These are phyloP conservation scores for Apamea anceps DNA, from an alignment of 2,888 invertebrate species.

Conservation along the genomic window DNA sequence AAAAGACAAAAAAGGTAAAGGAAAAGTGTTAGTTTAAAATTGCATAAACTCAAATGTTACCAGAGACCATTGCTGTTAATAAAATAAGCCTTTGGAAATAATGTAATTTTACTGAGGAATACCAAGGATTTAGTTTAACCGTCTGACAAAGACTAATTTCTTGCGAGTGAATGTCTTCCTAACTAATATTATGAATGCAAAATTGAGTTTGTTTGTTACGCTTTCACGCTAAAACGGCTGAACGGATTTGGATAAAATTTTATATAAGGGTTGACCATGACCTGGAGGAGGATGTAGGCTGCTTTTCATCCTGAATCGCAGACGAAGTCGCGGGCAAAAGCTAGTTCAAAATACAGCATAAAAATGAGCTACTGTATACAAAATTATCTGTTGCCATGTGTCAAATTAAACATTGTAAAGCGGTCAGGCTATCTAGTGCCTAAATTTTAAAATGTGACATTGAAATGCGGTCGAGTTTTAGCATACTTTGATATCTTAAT, in stretches of 20 bases:
- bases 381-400: neutral
- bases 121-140: neutral
- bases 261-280: neutral
- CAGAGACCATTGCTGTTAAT: neutral
- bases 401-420: slow-evolving; percentile 30
- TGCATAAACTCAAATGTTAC: neutral
- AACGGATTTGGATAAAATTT: neutral
- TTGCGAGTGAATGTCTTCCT: too few relatives aligned
- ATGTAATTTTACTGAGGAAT: neutral
- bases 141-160: too few relatives aligned
- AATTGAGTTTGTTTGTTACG: neutral
- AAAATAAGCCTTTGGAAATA: neutral
- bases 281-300: neutral
- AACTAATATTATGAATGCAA: neutral
- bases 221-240: neutral
- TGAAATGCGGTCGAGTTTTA: slow-evolving; percentile 39
- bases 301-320: neutral
- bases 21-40: neutral
- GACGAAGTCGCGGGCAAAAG: neutral
- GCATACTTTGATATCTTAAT: slow-evolving; percentile 36
- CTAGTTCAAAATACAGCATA: slow-evolving; percentile 12
- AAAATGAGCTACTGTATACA: neutral
- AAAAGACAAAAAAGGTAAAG: neutral
- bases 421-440: slow-evolving; percentile 36
- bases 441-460: slow-evolving; percentile 17